These are phyloP conservation scores for Temnopleurus reevesii DNA, from an alignment of 53 echinoderm and acorn worm genomes.

Conservation along the genomic window DNA sequence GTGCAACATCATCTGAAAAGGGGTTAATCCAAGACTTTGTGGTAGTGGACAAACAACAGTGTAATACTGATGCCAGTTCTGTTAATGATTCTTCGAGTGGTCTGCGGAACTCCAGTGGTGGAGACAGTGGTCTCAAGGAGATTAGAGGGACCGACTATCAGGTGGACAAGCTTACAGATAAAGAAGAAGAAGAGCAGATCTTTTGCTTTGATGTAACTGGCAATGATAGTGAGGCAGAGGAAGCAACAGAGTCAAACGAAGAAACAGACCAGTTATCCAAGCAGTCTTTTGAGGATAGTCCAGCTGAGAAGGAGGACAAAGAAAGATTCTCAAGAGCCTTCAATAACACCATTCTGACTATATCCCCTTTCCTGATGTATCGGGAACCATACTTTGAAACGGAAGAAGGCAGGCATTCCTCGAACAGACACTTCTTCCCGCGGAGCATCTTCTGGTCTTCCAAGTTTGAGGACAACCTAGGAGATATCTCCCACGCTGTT, in stretches of 20 bases:
- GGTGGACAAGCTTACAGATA: background rate
- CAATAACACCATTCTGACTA: constrained; percentile 59
- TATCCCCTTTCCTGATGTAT: constrained; percentile 71
- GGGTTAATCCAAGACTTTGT: constrained; percentile 13
- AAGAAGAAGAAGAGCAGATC: constrained; percentile 30
- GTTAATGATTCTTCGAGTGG: background rate
- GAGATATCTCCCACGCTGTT: background rate
- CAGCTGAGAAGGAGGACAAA: constrained; percentile 28
- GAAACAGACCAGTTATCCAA: background rate
- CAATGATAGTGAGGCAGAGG: constrained; percentile 65
- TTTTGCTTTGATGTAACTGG: constrained; percentile 52
- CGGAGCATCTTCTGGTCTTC: constrained; percentile 76
- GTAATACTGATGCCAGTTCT: background rate
- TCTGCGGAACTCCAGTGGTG: background rate
- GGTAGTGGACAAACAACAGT: background rate
- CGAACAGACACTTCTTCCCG: constrained; percentile 64
- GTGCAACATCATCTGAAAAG: background rate
- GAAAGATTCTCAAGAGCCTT: constrained; percentile 53
- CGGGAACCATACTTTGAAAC: constrained; percentile 78
- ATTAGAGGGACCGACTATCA: background rate
- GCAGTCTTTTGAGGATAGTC: constrained; percentile 48
- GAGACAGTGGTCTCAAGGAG: background rate
- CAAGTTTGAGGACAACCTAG: constrained; percentile 41
- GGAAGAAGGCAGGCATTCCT: constrained; percentile 68
- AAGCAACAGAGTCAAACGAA: constrained; percentile 39